Percentiles rank a stretch among this genome's conserved stretches.
Evolutionary conservation across 2,797 vertebrate species (phyloP).

Genomic region (Brachymystax lenok): DNA sequence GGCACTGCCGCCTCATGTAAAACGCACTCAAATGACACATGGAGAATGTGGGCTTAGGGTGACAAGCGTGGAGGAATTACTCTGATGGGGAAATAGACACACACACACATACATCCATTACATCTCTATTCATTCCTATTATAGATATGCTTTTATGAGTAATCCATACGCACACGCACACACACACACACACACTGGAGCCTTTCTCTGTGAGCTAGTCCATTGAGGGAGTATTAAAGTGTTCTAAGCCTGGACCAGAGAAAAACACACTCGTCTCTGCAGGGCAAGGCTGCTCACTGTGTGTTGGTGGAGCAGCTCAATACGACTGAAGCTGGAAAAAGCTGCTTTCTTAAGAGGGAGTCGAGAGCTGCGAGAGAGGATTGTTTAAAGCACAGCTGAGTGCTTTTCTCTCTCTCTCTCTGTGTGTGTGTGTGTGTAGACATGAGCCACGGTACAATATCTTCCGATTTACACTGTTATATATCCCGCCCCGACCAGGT

Average conservation of each 20-base stretch:
- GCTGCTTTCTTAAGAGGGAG: constrained; percentile 15
- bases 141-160: neutral
- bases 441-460: too few relatives aligned
- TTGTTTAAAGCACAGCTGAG: neutral
- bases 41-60: constrained; percentile 32
- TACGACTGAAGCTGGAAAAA: neutral
- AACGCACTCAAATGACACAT: constrained; percentile 26
- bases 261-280: constrained; percentile 13
- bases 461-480: neutral
- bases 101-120: constrained; percentile 11
- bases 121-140: neutral
- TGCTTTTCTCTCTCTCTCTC: neutral
- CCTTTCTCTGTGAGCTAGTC: neutral
- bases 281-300: neutral
- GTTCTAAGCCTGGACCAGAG: constrained; percentile 28
- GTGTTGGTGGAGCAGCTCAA: constrained; percentile 18
- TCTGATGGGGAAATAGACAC: constrained; percentile 18
- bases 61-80: constrained; percentile 26
- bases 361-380: neutral
- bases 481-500: too few relatives aligned
- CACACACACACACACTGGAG: neutral
- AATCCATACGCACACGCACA: neutral
- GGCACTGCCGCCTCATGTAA: constrained; percentile 26
- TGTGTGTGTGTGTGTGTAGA: neutral
- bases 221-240: constrained; percentile 22